Conservation (phyloP, 2,113 vertebrate genomes). For the Apistogramma diplotaenia region DNA sequence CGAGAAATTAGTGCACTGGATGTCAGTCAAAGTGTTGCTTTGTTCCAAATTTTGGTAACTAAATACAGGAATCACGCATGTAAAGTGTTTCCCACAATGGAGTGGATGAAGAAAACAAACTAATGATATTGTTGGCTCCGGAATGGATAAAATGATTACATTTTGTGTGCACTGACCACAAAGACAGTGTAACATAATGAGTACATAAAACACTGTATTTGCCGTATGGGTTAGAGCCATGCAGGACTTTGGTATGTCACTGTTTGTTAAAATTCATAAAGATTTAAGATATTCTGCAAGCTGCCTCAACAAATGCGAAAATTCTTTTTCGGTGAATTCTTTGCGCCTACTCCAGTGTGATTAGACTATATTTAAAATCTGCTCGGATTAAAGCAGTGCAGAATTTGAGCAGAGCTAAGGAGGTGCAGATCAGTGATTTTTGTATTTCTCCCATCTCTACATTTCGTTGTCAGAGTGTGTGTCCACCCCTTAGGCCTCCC, state of each 20-base stretch:
- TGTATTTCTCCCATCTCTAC: conserved; percentile 18
- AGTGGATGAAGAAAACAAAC: no score
- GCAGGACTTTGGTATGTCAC: no score
- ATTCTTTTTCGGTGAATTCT: neutral
- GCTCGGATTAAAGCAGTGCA: neutral
- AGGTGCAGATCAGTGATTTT: conserved; percentile 16
- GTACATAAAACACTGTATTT: neutral
- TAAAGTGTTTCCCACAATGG: no score
- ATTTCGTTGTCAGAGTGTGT: conserved; percentile 48
- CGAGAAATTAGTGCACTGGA: neutral
- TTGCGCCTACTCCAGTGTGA: neutral
- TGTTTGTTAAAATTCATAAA: neutral
- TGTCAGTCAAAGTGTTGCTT: neutral
- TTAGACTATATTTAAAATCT: neutral
- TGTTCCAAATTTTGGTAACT: neutral
- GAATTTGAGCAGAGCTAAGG: neutral
- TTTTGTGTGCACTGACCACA: neutral
- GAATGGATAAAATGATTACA: no score
- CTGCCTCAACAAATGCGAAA: neutral
- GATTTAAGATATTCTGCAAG: neutral
- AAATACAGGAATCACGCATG: neutral
- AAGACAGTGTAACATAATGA: neutral
- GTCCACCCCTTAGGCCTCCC: conserved; percentile 53
- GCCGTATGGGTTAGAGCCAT: neutral
- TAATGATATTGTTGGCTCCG: neutral